Evolutionary conservation across 2,113 vertebrate species (phyloP), one percentile per base, ranked within the genome.

Genomic region (Brachypodius melanocephalos): DNA sequence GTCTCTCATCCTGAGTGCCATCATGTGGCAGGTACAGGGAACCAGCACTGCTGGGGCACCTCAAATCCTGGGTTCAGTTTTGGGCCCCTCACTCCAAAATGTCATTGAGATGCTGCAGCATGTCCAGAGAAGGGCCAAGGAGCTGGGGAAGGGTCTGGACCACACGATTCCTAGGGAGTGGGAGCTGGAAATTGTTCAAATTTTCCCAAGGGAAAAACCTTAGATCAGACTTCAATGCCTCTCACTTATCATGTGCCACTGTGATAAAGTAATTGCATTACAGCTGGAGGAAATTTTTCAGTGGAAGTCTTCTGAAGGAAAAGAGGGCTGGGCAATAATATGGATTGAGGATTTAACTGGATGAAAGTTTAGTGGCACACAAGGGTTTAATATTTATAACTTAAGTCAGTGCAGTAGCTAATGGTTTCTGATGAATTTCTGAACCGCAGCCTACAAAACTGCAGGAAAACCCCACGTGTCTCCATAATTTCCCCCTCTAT

Each of bases 251-350:
- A 0, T 19, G 51, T 36, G 14, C 11, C n/a, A 5, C 31, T 17
- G 21, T 25, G 38, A 31, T 19, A 43, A 48, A 20, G 12, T 11
- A 28, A 40, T 7, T 40, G 28, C 29, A 18, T 2, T 6, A 22
- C 3, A 66, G 28, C 3, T 0, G 0, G 42, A 16, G 25, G 25
- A 51, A 51, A 32, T 36, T 25, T 65, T n/a, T 61, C 63, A 46
- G 7, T 25, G 17, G 16, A 38, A 59, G 8, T 18, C 5, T 83
- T 15, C 52, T 72, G 48, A 36, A 24, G 32, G 31, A 22, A 1
- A 38, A 22, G 48, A 29, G 8, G 8, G 3, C 26, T 59, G 24
- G 46, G 59, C 78, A 36, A 18, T 17, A 57, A 9, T 16, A 8
- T 8, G 38, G 32, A 7, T 1, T 32, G 36, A 83, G n/a, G 21